Percentiles rank a stretch among this genome's conserved stretches.
Evolutionary conservation across 2,797 vertebrate species (phyloP).

Genomic region (Chromobotia macracanthus): DNA sequence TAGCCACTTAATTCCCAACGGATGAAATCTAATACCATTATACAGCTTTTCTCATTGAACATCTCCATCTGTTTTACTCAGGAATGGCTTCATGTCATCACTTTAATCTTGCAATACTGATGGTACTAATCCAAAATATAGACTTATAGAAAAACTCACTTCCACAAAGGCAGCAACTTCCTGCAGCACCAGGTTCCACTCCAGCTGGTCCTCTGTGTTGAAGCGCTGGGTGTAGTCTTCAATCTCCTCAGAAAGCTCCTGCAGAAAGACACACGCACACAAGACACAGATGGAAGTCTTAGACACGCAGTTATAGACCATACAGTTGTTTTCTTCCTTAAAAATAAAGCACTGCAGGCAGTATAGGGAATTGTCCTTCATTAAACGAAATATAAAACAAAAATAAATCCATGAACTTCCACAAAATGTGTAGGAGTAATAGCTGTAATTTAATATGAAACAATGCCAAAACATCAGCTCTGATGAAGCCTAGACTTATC

Average conservation of each 20-base stretch:
- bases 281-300: constrained; percentile 4
- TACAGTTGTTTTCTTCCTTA: neutral
- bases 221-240: constrained; percentile 97
- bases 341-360: neutral
- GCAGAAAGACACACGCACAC: constrained; percentile 57
- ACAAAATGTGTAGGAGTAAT: neutral
- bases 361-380: neutral
- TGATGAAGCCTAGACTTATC: constrained; percentile 4
- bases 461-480: neutral
- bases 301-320: neutral
- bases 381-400: neutral
- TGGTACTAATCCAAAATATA: neutral
- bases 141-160: constrained; percentile 70
- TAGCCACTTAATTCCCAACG: too few relatives aligned
- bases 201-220: constrained; percentile 96
- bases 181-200: constrained; percentile 97
- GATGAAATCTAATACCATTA: too few relatives aligned
- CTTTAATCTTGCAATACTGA: neutral
- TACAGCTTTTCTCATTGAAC: too few relatives aligned
- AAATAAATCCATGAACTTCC: neutral
- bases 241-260: constrained; percentile 98
- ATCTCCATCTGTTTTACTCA: too few relatives aligned
- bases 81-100: neutral
- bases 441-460: constrained; percentile 6
- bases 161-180: constrained; percentile 97